Percentiles rank a stretch among this genome's conserved stretches.
Conservation (phyloP, 2,113 vertebrate genomes). For the Callithrix jacchus region DNA sequence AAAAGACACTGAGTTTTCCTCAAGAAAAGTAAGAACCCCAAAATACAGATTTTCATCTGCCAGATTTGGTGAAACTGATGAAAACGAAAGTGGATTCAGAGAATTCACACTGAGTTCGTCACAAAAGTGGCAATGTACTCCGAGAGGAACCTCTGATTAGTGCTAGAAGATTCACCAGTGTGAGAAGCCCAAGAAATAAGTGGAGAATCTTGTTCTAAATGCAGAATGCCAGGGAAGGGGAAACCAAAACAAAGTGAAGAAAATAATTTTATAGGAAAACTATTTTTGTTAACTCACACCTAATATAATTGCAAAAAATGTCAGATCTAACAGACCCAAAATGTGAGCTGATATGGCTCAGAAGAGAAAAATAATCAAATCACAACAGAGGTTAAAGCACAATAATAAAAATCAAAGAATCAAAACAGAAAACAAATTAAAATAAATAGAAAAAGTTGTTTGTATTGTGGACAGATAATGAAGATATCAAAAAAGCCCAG, state of each 20-base stretch:
- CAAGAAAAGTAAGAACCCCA: neutral
- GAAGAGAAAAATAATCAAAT: neutral
- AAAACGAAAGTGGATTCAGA: neutral
- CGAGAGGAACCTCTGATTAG: neutral
- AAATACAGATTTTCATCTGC: neutral
- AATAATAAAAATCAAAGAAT: neutral
- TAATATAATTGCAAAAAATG: neutral
- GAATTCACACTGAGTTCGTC: neutral
- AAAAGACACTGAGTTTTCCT: neutral
- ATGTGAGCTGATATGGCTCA: neutral
- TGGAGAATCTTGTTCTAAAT: neutral
- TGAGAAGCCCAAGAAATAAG: neutral
- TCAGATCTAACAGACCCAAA: neutral
- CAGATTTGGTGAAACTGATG: neutral
- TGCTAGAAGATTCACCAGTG: neutral
- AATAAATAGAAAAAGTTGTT: neutral
- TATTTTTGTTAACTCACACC: neutral
- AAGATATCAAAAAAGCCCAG: neutral
- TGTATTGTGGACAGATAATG: neutral
- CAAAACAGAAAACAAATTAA: neutral
- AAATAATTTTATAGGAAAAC: neutral
- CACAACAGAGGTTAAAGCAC: neutral
- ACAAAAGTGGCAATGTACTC: neutral
- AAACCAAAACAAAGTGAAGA: neutral
- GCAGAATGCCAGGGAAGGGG: neutral